These are phyloP conservation scores for Drosophila bocki DNA, from an alignment of 1,140 invertebrate genomes.

Conservation along the genomic window DNA sequence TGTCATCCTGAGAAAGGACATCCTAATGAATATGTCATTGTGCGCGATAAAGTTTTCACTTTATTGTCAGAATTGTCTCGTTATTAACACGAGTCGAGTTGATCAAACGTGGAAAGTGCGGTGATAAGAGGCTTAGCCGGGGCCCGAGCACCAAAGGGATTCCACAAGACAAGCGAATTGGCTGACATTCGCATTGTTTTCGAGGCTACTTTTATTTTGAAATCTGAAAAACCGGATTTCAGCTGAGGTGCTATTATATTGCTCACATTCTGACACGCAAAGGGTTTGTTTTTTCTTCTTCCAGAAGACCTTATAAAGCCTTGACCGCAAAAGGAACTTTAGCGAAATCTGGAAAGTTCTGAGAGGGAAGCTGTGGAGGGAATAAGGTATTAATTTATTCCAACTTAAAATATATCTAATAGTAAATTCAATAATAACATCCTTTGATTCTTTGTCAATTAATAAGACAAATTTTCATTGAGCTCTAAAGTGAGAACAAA, in stretches of 20 bases:
- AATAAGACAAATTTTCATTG: not conserved
- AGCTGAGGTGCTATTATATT: constrained; percentile 24
- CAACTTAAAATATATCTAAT: no score
- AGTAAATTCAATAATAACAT: no score
- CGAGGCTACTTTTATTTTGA: constrained; percentile 30
- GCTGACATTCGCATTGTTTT: constrained; percentile 46
- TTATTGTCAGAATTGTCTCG: constrained; percentile 60
- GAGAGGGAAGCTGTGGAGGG: not conserved
- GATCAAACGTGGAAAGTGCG: constrained; percentile 50
- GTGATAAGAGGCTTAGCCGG: constrained; percentile 48
- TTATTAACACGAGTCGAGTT: constrained; percentile 54
- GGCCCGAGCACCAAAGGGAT: constrained; percentile 1
- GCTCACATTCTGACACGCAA: constrained; percentile 41
- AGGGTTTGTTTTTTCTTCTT: constrained; percentile 5
- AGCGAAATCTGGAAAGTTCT: not conserved
- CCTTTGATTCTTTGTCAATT: not conserved
- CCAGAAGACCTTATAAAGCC: not conserved
- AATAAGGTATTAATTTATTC: no score
- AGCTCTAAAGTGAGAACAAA: not conserved
- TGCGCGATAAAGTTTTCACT: constrained; percentile 60
- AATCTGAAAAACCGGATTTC: constrained; percentile 34
- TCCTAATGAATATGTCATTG: constrained; percentile 59
- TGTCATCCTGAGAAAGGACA: constrained; percentile 60
- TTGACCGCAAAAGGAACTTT: constrained; percentile 21
- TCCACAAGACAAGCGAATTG: constrained; percentile 20